Percentiles rank a stretch among this genome's conserved stretches.
These are phyloP conservation scores for Nomada ferruginata DNA, from an alignment of 2,888 invertebrate species.

Conservation along the genomic window DNA sequence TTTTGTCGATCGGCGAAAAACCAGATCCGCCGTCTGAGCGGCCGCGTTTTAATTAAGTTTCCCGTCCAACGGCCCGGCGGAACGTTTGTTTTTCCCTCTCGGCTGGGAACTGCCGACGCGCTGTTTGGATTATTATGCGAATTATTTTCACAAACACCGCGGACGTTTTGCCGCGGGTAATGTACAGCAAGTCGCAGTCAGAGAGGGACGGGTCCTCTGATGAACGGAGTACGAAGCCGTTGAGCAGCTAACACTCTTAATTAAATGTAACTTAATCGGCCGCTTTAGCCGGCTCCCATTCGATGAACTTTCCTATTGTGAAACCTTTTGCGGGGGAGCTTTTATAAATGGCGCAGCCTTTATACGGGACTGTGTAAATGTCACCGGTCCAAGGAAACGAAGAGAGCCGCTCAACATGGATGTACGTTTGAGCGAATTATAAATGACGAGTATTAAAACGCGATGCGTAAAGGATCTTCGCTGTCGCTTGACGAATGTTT, in stretches of 20 bases:
- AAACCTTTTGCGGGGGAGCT: conserved; percentile 1
- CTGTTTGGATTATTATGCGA: conserved; percentile 25
- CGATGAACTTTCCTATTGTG: conserved; percentile 31
- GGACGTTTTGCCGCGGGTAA: not conserved
- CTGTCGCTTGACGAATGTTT: not conserved
- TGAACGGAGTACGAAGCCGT: not conserved
- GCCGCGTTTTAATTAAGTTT: conserved; percentile 39
- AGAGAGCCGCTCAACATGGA: not conserved
- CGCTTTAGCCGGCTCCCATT: conserved; percentile 1
- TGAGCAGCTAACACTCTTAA: conserved; percentile 26
- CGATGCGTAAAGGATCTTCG: not conserved
- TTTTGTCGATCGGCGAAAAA: not conserved
- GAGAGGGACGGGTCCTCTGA: not conserved
- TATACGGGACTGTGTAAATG: conserved; percentile 38
- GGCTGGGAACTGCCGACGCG: not conserved
- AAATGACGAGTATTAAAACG: conserved; percentile 3
- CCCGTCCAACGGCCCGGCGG: not conserved
- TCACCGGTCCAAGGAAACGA: conserved; percentile 18
- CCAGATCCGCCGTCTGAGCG: not conserved
- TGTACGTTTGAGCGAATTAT: not conserved
- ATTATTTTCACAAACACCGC: conserved; percentile 12
- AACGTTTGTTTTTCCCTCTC: conserved; percentile 1
- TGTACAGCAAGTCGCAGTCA: not conserved
- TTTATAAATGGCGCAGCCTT: conserved; percentile 29
- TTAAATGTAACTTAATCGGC: conserved; percentile 46